phyloP scores from a whole-genome alignment of 2,797 vertebrate species.

The Sternarchorhynchus goeldii region DNA sequence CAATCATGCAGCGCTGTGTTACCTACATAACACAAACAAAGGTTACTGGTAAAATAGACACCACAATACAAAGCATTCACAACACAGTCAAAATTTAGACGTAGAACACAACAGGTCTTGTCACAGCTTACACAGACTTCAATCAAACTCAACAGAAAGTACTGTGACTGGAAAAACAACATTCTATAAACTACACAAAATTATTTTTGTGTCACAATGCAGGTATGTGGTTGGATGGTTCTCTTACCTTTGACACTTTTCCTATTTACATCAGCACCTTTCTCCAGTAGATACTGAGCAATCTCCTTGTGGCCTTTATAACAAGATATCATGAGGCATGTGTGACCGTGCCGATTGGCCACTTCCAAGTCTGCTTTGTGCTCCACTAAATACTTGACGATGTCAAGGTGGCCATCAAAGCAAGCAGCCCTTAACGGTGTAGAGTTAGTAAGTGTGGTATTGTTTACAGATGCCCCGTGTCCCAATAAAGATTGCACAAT shows the following conservation, averaged over 20 bases:
- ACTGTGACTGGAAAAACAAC: background rate
- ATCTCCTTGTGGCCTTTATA: conserved; percentile 99
- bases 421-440: conserved; percentile 94
- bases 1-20: conserved; percentile 97
- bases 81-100: background rate
- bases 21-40: conserved; percentile 71
- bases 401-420: conserved; percentile 97
- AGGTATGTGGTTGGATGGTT: background rate
- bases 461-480: conserved; percentile 96
- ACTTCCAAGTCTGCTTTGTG: conserved; percentile 97
- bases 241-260: conserved; percentile 96
- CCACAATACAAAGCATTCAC: background rate
- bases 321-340: conserved; percentile 98
- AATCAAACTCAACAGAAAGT: background rate
- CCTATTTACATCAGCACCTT: conserved; percentile 95
- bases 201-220: background rate
- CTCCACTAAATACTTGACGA: conserved; percentile 95
- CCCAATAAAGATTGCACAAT: conserved; percentile 94
- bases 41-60: background rate
- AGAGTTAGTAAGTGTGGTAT: conserved; percentile 96
- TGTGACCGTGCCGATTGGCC: conserved; percentile 96
- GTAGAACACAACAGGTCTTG: background rate
- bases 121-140: background rate
- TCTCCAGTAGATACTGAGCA: conserved; percentile 94
- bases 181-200: background rate